Evolutionary conservation across 2,888 invertebrate species (phyloP).

Genomic region (Hydrotaea diabolus): DNA sequence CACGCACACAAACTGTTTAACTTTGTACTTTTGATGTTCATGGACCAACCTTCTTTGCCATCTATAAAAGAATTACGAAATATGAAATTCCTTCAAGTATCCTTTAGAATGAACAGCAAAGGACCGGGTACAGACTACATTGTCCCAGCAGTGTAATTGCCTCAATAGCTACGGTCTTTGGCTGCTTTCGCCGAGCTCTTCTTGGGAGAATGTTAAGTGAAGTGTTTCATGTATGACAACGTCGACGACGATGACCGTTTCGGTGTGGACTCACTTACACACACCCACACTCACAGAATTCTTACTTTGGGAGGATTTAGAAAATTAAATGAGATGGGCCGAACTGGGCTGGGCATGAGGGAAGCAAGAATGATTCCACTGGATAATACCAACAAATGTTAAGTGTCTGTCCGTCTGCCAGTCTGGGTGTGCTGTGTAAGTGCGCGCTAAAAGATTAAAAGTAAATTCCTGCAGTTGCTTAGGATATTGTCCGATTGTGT

Average conservation of each 20-base stretch:
- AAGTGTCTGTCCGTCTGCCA: background rate
- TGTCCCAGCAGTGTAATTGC: background rate
- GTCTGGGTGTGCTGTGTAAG: constrained; percentile 1
- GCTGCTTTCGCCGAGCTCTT: background rate
- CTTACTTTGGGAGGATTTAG: background rate
- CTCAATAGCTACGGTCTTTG: background rate
- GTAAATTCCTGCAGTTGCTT: constrained; percentile 3
- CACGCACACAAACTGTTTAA: background rate
- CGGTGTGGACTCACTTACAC: background rate
- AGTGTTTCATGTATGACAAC: background rate
- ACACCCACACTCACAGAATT: background rate
- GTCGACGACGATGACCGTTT: background rate
- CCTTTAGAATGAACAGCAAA: background rate
- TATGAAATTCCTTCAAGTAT: constrained; percentile 9
- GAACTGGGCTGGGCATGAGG: background rate
- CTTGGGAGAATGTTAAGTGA: background rate
- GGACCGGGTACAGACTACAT: no score
- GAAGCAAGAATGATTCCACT: background rate
- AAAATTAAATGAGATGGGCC: background rate
- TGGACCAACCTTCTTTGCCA: background rate
- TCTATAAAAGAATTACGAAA: background rate
- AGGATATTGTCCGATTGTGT: background rate
- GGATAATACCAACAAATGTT: background rate
- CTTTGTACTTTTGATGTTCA: background rate
- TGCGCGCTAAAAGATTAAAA: background rate